Evolutionary conservation across 1,140 invertebrate genomes (phyloP), one percentile per base, ranked within the genome.

Genomic region (Brevipalpus yothersi): DNA sequence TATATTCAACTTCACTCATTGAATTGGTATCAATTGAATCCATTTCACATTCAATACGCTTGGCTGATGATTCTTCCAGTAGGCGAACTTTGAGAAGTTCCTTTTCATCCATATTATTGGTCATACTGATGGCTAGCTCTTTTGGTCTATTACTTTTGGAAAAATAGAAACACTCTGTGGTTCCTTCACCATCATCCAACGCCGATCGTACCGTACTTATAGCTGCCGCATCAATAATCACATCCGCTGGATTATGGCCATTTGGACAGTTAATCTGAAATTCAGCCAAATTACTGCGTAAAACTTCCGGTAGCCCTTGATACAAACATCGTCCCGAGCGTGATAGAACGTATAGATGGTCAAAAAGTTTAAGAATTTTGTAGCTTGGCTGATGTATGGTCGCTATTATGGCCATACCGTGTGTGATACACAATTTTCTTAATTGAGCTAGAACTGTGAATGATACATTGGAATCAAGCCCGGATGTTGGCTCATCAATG

Each of bases 401-500:
- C 13, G 60, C 58, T 9, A 63, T 45, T 12, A 58, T 58, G 39
- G 56, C 56, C 19, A 58, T 58, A 10, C 41, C 40, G 23, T 47
- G 41, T 10, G 41, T n/a, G 15, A 19, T 42, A 21, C 41, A 58
- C 15, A 58, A 21, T 47, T 42, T 58, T 43, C 43, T 40, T 41
- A 58, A 23, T 47, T 58, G 56, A 40, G 19, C 19, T 42, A 58
- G 31, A 21, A 58, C 56, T 9, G 39, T 21, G 43, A 31, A 58
- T 2, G 40, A 42, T 12, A 58, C 56, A 56, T 58, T 79, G 65
- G 83, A 88, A 71, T 92, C 87, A 41, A 75, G 67, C 8, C 72
- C 73, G 64, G 69, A 69, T 15, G 69, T 71, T 23, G 71, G 71
- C 59, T 72, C 70, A 63, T 72, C 70, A 21, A 72, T 54, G 17